Evolutionary conservation across 2,888 invertebrate genomes (phyloP), one percentile per base, ranked within the genome.

Genomic region (Scelioninae gen. 1): DNA sequence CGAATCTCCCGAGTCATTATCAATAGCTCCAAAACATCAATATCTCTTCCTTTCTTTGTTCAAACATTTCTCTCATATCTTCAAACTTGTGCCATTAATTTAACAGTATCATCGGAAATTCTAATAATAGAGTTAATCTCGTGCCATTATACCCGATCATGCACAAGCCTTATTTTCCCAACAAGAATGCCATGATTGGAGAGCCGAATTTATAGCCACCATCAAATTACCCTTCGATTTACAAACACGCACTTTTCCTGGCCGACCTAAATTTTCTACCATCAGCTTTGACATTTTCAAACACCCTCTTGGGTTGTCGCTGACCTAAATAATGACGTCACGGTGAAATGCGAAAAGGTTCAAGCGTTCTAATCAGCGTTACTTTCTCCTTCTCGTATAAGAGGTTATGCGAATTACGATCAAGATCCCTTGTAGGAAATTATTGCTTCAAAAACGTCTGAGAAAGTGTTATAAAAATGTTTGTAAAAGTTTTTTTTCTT

Each of bases 111-210:
- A 23, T 34, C 34, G 47, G 16, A 49, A 45, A 11, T 49, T 71
- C 71, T 71, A 71, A 60, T 69, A 69, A 69, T 51, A 60, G 32
- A 49, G 47, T 51, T 71, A 60, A 71, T 71, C 71, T 51, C 13
- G 53, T 29, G 10, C 45, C 47, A 63, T 74, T 74, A 74, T 63
- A 63, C 49, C 45, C 34, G 62, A 74, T 74, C 74, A 63, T 63
- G 74, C 62, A 34, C 72, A 13, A 58, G 15, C 45, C 47, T 74
- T 55, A 62, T 63, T 74, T 74, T 74, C 63, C 34, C 55, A 47
- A 47, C 72, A 55, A 15, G 55, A 72, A 55, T 63, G 49, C 45
- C 62, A 45, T 49, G 49, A 72, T 63, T 55, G 62, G 55, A 43
- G 23, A 29, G n/a, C 51, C 38, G 7, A 74, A 74, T 74, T 74